Conservation (phyloP, 2,113 vertebrate genomes). For the Lagenorhynchus albirostris region DNA sequence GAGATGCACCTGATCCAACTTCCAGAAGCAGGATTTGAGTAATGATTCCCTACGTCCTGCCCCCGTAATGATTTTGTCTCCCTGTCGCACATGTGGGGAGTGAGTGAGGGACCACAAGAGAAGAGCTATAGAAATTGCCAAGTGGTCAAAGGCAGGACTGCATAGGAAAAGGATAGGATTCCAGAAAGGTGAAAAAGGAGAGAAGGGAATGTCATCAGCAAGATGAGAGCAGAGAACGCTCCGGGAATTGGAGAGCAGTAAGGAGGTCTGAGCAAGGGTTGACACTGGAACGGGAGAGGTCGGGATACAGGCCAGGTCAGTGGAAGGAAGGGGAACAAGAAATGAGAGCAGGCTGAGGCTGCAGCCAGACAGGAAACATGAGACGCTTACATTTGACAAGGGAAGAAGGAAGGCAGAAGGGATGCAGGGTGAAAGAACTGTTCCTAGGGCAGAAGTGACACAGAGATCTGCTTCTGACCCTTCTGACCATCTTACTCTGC, state of each 20-base stretch:
- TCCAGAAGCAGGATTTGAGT: background rate
- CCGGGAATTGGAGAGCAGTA: background rate
- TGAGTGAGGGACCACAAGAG: background rate
- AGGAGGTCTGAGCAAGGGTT: background rate
- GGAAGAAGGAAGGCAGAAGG: background rate
- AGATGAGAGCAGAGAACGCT: background rate
- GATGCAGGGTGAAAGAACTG: background rate
- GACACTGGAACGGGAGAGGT: background rate
- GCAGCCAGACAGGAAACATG: background rate
- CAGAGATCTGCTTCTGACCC: background rate
- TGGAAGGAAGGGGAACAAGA: background rate
- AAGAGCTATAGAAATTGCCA: background rate
- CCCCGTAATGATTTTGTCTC: background rate
- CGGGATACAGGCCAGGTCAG: background rate
- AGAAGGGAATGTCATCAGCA: background rate
- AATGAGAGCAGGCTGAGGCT: constrained; percentile 11
- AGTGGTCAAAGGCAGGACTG: background rate
- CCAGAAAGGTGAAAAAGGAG: background rate
- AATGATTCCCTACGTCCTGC: background rate
- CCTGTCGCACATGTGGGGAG: background rate
- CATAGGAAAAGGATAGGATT: background rate
- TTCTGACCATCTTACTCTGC: background rate
- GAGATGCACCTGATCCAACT: background rate
- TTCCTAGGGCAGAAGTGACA: background rate
- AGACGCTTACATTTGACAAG: background rate